Evolutionary conservation across 2,797 vertebrate genomes (phyloP), one percentile per base, ranked within the genome.

Genomic region (Crenichthys baileyi): DNA sequence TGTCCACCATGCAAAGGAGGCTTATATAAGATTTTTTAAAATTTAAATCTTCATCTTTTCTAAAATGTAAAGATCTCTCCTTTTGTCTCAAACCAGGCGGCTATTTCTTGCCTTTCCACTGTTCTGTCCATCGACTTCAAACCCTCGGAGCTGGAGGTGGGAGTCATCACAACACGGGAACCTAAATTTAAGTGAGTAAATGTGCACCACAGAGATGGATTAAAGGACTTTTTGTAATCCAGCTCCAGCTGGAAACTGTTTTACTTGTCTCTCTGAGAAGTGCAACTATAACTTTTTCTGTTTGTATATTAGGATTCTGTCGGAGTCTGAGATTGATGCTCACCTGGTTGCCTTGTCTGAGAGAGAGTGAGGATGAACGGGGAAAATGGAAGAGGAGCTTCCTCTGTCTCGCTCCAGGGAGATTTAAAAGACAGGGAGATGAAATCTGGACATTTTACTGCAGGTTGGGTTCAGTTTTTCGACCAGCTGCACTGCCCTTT

Each of bases 41-140:
- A 60, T 60, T 29, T 7, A 26, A 4, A 56, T 39, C 63, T 79
- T 29, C 0, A 46, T 50, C 15, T 13, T 74, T 20, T 11, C 79
- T 74, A 18, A 41, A 36, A 74, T n/a, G 0, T 41, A 13, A 70
- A 70, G 29, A 41, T 70, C 41, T 44, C 6, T 63, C 18, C 26
- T 26, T 63, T 41, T 72, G 26, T 76, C 44, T 77, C 55, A 2
- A 75, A 76, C 67, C 93, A 98, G 97, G 97, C 96, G 48, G 97
- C 96, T 51, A 97, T 98, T 91, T 97, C 97, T 5, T 98, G 97
- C 85, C 94, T 98, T 79, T 96, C 97, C 82, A 97, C 97, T 79
- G 96, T 98, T 81, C 94, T 98, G 76, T 97, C 96, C 80, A 98
- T 98, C 87, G 97, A 98, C 94, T 98, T 98, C 93, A 98, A 98